A percentile compares a stretch with the other conserved stretches of the same genome.
phyloP scores from a whole-genome alignment of 2,113 vertebrate species.

The Nyctibius bracteatus region DNA sequence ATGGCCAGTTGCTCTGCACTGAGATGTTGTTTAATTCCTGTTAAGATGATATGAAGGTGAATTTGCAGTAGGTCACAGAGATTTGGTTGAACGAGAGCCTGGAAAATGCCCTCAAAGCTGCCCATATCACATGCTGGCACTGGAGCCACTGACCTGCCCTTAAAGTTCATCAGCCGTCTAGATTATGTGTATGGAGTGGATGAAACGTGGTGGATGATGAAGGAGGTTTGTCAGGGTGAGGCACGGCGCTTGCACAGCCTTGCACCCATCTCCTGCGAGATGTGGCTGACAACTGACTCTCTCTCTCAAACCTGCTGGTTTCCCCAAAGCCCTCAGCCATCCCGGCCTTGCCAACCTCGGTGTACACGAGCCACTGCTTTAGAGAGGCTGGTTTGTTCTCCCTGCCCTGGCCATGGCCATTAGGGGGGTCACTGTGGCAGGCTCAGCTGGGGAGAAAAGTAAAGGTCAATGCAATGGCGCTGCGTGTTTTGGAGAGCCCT shows the following conservation, averaged over 20 bases:
- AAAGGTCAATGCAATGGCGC: neutral
- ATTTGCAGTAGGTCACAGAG: neutral
- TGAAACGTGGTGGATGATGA: neutral
- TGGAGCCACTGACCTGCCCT: neutral
- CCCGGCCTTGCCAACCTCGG: neutral
- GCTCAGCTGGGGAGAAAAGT: neutral
- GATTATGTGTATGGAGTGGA: neutral
- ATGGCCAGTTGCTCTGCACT: neutral
- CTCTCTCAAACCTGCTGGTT: neutral
- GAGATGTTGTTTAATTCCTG: neutral
- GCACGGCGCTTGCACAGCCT: neutral
- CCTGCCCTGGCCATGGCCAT: neutral
- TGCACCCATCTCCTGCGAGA: neutral
- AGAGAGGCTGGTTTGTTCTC: neutral
- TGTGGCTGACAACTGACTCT: neutral
- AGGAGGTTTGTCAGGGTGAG: neutral
- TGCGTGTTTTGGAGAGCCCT: neutral
- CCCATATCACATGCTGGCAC: neutral
- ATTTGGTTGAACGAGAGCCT: neutral
- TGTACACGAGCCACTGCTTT: neutral
- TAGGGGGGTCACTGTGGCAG: neutral
- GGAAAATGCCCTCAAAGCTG: neutral
- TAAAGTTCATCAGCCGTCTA: neutral
- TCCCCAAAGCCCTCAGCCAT: neutral
- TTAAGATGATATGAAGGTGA: neutral